phyloP scores from a whole-genome alignment of 1,140 invertebrate species.

The Choristoneura fumiferana region DNA sequence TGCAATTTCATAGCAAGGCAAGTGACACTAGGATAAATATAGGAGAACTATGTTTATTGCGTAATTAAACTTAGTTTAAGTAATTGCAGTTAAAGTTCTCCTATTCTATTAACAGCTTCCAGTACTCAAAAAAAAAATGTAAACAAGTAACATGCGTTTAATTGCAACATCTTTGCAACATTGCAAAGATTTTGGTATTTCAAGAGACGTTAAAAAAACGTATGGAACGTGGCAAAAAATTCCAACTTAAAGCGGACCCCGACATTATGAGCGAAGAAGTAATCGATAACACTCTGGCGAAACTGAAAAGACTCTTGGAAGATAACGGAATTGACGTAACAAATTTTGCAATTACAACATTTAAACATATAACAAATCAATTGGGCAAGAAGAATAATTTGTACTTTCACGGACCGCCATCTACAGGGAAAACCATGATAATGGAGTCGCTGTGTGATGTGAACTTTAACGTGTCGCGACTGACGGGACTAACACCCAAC shows the following conservation, averaged over 20 bases:
- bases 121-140: no score
- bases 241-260: neutral
- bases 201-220: conserved; percentile 7
- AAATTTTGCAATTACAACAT: neutral
- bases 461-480: conserved; percentile 29
- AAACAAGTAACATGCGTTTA: no score
- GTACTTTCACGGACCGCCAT: conserved; percentile 15
- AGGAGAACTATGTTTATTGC: no score
- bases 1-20: no score
- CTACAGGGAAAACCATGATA: conserved; percentile 23
- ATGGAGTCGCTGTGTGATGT: conserved; percentile 32
- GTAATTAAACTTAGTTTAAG: no score
- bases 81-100: no score
- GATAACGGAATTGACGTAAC: neutral
- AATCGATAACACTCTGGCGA: neutral
- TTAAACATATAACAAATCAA: neutral
- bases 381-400: neutral
- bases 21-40: no score
- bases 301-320: neutral
- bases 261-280: neutral
- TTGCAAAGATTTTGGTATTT: conserved; percentile 11
- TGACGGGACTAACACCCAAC: conserved; percentile 34
- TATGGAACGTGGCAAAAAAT: neutral
- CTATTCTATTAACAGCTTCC: no score
- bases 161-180: no score